Evolutionary conservation across 2,888 invertebrate species (phyloP).

Genomic region (Shargacucullia verbasci): DNA sequence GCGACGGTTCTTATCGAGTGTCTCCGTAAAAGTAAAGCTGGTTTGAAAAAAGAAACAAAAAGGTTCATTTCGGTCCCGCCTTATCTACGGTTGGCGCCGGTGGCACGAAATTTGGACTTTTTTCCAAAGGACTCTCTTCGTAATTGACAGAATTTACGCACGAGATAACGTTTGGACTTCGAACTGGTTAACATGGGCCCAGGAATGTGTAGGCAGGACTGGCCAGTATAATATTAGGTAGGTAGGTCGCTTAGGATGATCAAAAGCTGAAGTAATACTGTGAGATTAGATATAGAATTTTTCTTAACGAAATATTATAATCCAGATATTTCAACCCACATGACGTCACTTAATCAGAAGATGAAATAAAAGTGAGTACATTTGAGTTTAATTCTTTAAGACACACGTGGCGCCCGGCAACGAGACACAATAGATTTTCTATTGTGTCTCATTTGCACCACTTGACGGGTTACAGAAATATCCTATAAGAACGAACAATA

Average conservation of each 20-base stretch:
- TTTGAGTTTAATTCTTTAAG: too few relatives aligned
- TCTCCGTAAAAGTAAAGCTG: slow-evolving; percentile 61
- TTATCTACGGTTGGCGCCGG: slow-evolving; percentile 66
- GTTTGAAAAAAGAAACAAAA: slow-evolving; percentile 54
- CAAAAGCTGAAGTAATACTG: not conserved
- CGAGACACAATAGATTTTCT: too few relatives aligned
- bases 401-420: too few relatives aligned
- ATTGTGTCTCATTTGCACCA: too few relatives aligned
- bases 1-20: slow-evolving; percentile 58
- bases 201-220: slow-evolving; percentile 35
- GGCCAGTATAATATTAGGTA: slow-evolving; percentile 1
- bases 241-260: not conserved
- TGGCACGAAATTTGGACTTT: slow-evolving; percentile 60
- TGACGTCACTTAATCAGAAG: too few relatives aligned
- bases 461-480: too few relatives aligned
- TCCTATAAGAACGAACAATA: too few relatives aligned
- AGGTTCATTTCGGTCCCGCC: slow-evolving; percentile 49
- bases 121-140: slow-evolving; percentile 48
- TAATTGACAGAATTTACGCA: slow-evolving; percentile 68
- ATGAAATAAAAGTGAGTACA: too few relatives aligned
- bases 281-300: too few relatives aligned
- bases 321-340: too few relatives aligned
- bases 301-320: too few relatives aligned
- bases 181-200: slow-evolving; percentile 30
- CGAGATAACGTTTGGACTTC: slow-evolving; percentile 50